Conservation (phyloP, 2,888 invertebrate genomes). For the Caradrina kadenii region DNA sequence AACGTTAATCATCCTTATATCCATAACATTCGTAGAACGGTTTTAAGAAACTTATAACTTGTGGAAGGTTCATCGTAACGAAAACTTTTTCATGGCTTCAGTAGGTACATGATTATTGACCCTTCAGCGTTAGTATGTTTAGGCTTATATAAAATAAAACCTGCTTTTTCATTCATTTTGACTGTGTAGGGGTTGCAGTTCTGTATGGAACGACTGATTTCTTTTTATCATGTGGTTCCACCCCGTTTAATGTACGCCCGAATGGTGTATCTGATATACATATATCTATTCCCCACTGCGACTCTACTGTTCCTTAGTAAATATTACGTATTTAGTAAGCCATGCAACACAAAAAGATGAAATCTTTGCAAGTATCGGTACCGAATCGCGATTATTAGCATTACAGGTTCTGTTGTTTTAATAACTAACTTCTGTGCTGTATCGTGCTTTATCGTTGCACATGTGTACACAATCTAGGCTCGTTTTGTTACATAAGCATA, state of each 20-base stretch:
- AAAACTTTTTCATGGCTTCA: too few relatives aligned
- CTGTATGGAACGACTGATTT: too few relatives aligned
- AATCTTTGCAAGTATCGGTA: slow-evolving; percentile 7
- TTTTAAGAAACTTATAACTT: not conserved
- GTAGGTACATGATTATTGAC: too few relatives aligned
- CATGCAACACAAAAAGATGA: not conserved
- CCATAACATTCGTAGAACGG: not conserved
- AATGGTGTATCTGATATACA: not conserved
- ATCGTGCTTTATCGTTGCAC: slow-evolving; percentile 64
- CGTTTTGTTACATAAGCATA: slow-evolving; percentile 58
- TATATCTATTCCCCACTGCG: slow-evolving; percentile 1
- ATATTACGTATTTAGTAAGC: not conserved
- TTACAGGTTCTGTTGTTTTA: slow-evolving; percentile 30
- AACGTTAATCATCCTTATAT: not conserved
- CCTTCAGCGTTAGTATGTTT: too few relatives aligned
- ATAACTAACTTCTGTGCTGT: slow-evolving; percentile 19
- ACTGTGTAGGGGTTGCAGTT: too few relatives aligned
- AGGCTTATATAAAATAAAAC: too few relatives aligned
- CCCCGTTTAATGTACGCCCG: too few relatives aligned
- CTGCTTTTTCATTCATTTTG: too few relatives aligned
- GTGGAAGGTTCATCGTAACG: too few relatives aligned
- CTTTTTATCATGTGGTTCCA: not conserved
- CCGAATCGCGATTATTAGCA: slow-evolving; percentile 13
- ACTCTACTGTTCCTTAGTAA: not conserved
- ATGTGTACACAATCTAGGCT: slow-evolving; percentile 48